Conservation (phyloP, 2,888 invertebrate genomes). For the Monoplex corrugatus region DNA sequence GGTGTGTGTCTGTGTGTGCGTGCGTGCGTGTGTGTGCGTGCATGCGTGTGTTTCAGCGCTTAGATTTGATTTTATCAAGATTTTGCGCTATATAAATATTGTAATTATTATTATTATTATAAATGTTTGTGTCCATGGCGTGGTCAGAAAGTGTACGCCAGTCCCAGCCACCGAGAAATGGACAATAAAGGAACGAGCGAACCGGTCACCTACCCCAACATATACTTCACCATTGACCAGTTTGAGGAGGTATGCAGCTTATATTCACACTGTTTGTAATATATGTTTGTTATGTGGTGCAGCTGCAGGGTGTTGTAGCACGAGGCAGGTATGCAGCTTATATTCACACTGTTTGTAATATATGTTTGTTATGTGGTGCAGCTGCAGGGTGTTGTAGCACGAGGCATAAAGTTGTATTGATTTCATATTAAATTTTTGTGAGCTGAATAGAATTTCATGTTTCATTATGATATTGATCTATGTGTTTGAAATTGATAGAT, state of each 20-base stretch:
- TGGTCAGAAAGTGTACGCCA: constrained; percentile 93
- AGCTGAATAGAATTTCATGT: too few species aligned
- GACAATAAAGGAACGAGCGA: constrained; percentile 98
- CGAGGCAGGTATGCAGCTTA: constrained; percentile 85
- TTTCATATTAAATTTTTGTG: too few species aligned
- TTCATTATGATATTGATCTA: too few species aligned
- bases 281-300: neutral
- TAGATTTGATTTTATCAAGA: too few species aligned
- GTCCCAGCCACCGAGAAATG: constrained; percentile 97
- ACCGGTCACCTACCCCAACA: constrained; percentile 99
- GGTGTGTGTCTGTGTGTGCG: neutral
- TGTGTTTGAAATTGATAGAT: too few species aligned
- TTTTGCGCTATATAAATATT: too few species aligned
- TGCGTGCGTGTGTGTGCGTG: neutral
- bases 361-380: too few species aligned
- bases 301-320: too few species aligned
- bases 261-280: neutral
- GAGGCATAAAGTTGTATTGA: too few species aligned
- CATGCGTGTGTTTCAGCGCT: neutral
- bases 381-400: too few species aligned
- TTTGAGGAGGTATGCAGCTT: constrained; percentile 91
- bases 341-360: neutral
- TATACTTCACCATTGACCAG: constrained; percentile 99
- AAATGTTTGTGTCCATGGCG: neutral
- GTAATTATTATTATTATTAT: neutral